Base-by-base conservation (phyloP, 2,888 invertebrate genomes). In the Capitulum mitella region DNA sequence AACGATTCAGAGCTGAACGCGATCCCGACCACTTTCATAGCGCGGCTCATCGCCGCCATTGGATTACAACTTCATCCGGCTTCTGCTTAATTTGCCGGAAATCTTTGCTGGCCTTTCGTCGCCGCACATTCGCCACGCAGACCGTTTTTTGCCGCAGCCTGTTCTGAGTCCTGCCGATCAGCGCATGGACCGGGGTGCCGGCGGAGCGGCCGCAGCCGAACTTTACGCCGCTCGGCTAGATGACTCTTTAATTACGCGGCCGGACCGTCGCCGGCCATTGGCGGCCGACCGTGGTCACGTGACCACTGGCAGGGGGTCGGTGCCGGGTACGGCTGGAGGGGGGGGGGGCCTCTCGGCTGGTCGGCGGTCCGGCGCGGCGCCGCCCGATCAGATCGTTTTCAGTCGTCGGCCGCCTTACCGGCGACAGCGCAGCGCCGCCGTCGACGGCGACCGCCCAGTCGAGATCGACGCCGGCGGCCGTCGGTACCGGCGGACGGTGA, bases 221-320 rank as follows among this genome's bases (percentile, higher is more conserved):
- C 58, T 58, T 58, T 58, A 58, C 58, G 58, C 58, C 29, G n/a
- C n/a, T 26, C 12, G n/a, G 29, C 58, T 58, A 58, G 58, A 58
- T 58, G 58, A 58, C 58, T 58, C 58, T 58, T 58, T 58, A 58
- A 58, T 58, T 58, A n/a, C n/a, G n/a, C 58, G 58, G 43, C 43
- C 43, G 6, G 43, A 43, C 43, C 6, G 43, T 5, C 43, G 29
- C 58, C 58, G 58, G 29, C 29, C 58, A 58, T 58, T 58, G 58
- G 58, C n/a, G n/a, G 58, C 58, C n/a, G 58, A 12, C 58, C 10
- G 58, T 6, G 58, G 58, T 58, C 58, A 58, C 58, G 58, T 58
- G 58, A 58, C n/a, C 51, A 29, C 10, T 14, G n/a, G n/a, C 5
- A n/a, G 8, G 58, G 58, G 58, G 10, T 10, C 58, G 58, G 58